Percentiles rank a stretch among this genome's conserved stretches.
Conservation (phyloP, 2,888 invertebrate species). For the Trissonchulus latispiculum region DNA sequence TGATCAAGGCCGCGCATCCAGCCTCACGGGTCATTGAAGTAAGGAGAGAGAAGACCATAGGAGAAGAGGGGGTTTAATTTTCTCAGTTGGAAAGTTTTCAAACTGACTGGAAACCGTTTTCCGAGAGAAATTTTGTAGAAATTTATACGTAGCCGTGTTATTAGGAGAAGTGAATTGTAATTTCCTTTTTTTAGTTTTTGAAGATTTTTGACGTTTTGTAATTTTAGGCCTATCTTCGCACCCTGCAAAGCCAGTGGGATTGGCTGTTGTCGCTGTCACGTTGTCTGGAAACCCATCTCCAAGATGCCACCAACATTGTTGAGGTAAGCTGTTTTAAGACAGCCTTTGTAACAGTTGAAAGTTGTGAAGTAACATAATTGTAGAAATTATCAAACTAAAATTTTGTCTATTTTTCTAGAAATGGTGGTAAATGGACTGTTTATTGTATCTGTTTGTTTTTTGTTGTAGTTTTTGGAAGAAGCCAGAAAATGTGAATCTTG, state of each 20-base stretch:
- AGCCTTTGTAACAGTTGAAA: background rate
- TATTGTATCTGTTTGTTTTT: background rate
- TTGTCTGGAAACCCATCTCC: slow-evolving; percentile 82
- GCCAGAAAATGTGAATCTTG: slow-evolving; percentile 78
- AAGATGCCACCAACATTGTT: slow-evolving; percentile 77
- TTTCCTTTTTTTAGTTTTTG: too few species aligned
- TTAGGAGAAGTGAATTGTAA: too few species aligned
- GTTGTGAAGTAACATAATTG: too few species aligned
- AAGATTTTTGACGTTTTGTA: too few species aligned
- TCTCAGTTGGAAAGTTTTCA: too few species aligned
- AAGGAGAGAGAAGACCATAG: slow-evolving; percentile 8
- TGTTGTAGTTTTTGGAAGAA: slow-evolving; percentile 66
- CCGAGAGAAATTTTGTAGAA: too few species aligned
- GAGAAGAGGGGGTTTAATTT: too few species aligned
- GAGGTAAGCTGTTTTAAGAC: slow-evolving; percentile 44
- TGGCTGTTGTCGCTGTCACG: slow-evolving; percentile 86
- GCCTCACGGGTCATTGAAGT: slow-evolving; percentile 82
- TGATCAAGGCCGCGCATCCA: slow-evolving; percentile 86
- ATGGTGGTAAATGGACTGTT: background rate
- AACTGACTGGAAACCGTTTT: too few species aligned
- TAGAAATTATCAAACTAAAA: too few species aligned
- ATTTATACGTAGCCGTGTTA: too few species aligned
- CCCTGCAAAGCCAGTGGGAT: slow-evolving; percentile 93
- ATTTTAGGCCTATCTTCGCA: slow-evolving; percentile 58
- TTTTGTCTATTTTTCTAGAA: too few species aligned